Conservation (phyloP, 2,888 invertebrate species). For the Apotomis turbidana region DNA sequence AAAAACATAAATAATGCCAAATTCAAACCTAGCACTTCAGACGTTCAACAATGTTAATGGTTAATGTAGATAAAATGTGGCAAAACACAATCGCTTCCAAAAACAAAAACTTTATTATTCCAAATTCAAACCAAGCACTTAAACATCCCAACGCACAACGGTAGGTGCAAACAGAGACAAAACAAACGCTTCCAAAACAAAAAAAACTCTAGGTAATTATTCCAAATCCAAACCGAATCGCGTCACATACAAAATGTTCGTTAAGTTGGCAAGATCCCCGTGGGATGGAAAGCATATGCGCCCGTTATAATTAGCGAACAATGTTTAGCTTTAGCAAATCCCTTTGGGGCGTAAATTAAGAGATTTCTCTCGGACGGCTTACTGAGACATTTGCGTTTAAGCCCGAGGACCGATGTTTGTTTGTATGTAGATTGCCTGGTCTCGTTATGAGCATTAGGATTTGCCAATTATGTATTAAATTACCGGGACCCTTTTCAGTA, state of each 20-base stretch:
- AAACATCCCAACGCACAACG: not conserved
- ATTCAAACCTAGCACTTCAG: no score
- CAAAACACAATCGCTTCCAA: not conserved
- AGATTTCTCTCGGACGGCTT: conserved; percentile 77
- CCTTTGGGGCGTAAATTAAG: conserved; percentile 83
- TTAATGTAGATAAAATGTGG: not conserved
- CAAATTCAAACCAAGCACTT: not conserved
- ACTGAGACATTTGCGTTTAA: conserved; percentile 75
- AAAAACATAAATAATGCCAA: no score
- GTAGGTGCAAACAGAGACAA: not conserved
- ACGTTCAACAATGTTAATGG: no score
- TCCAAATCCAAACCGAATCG: conserved; percentile 42
- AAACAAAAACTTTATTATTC: not conserved
- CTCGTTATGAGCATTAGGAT: conserved; percentile 55
- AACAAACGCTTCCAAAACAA: not conserved
- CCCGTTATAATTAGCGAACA: conserved; percentile 83
- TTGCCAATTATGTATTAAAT: conserved; percentile 37
- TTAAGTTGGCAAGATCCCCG: conserved; percentile 75
- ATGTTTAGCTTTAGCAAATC: conserved; percentile 83
- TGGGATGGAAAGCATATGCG: conserved; percentile 78
- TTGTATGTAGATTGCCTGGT: conserved; percentile 57
- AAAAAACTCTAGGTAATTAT: conserved; percentile 42
- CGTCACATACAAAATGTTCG: conserved; percentile 58
- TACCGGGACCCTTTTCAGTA: not conserved
- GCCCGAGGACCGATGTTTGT: conserved; percentile 61